Evolutionary conservation across 2,113 vertebrate species (phyloP), one percentile per base, ranked within the genome.

Genomic region (Datnioides undecimradiatus): DNA sequence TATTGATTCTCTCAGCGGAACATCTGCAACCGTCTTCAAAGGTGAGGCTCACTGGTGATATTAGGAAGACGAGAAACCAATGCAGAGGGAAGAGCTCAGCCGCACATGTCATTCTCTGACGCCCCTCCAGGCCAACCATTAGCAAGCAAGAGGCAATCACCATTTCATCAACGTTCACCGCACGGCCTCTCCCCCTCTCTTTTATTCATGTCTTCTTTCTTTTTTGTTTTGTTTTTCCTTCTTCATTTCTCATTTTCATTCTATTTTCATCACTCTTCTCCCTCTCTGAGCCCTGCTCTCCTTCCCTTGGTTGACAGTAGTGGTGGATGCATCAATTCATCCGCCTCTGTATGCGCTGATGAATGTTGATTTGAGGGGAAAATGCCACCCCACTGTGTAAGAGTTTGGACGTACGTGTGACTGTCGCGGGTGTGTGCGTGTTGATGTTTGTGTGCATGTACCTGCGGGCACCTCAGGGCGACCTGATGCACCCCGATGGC

Each of bases 61-160:
- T 67, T 34, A 69, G 60, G 72, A 69, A 73, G 74, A 84, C 60
- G 41, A 58, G 77, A 75, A 73, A 85, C 49, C 62, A 83, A 83
- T 79, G 76, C 46, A 52, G 80, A 55, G 82, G 65, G 60, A 87
- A 80, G 73, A 78, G 85, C 75, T 89, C 85, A 85, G 84, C 88
- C 80, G 79, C 72, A 63, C 89, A 82, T 84, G 88, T 73, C 78
- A 75, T 90, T 90, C 69, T 85, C 84, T 63, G 80, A 90, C 86
- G 82, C 68, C 85, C 84, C 93, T 90, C 67, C 83, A 87, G 92
- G 90, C 86, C 82, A 83, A 89, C 87, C 90, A 95, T 95, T 94
- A 95, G 86, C 84, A 89, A 88, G 90, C 92, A 85, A 89, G 83
- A 93, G 87, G 87, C 92, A 94, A 93, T 94, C 90, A 93, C 88